A percentile compares a stretch with the other conserved stretches of the same genome.
Conservation (phyloP, 2,888 invertebrate species). For the Tanytarsus gracilentus region DNA sequence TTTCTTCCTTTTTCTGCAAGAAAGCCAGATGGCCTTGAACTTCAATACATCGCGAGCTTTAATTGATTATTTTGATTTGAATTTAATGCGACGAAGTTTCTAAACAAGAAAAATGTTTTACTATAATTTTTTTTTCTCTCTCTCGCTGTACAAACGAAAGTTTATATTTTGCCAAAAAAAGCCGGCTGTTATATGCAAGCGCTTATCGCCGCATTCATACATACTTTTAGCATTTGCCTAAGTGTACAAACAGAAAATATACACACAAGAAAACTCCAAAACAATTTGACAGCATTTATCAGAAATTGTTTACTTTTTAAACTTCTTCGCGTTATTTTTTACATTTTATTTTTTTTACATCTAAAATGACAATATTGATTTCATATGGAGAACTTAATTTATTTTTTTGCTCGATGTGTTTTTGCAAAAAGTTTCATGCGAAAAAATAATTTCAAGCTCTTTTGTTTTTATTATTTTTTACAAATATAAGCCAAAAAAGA, state of each 20-base stretch:
- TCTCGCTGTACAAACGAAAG: neutral
- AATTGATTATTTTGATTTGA: too few relatives aligned
- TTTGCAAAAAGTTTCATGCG: too few relatives aligned
- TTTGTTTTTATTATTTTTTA: too few relatives aligned
- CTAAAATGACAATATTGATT: too few relatives aligned
- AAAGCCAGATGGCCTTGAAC: slow-evolving; percentile 21
- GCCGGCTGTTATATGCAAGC: slow-evolving; percentile 12
- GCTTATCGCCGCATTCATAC: neutral
- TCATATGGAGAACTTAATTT: too few relatives aligned
- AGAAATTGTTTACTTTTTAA: slow-evolving; percentile 8
- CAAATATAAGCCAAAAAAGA: too few relatives aligned
- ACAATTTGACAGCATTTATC: slow-evolving; percentile 10
- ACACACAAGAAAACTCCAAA: neutral
- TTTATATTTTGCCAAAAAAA: slow-evolving; percentile 2
- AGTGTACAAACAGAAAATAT: neutral
- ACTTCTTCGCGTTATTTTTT: neutral
- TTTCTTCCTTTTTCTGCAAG: slow-evolving; percentile 3
- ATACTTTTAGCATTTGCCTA: neutral
- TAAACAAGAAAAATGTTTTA: neutral
- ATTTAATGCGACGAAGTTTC: neutral
- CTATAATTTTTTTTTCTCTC: neutral
- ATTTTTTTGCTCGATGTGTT: too few relatives aligned
- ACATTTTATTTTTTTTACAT: too few relatives aligned
- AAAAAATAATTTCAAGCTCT: too few relatives aligned
- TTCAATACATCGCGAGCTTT: slow-evolving; percentile 16